Evolutionary conservation across 1,140 invertebrate genomes (phyloP), one percentile per base, ranked within the genome.

Genomic region (Trypoxylus dichotomus): DNA sequence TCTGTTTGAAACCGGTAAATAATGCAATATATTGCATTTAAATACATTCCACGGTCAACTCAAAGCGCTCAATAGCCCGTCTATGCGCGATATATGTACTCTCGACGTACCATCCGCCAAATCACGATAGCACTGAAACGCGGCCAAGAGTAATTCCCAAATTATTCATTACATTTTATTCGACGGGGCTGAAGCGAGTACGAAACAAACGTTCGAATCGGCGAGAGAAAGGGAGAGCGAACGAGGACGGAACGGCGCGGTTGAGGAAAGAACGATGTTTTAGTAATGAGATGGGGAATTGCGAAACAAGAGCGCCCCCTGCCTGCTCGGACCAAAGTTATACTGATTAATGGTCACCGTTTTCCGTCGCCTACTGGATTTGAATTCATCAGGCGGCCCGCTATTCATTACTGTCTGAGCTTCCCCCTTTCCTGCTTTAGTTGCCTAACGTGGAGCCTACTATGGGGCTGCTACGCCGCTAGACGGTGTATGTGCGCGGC

Each of bases 301-400:
- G n/a, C n/a, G 72, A 74, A 74, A 74, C 60, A 43, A 74, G 72
- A 29, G 63, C 27, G 32, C 32, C 32, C 32, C 32, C 32, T 42
- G 72, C 72, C 60, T 24, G 60, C 24, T 54, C 19, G 72, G 72
- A 77, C 80, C 82, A 81, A 83, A 81, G 82, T 81, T 82, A 81
- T 83, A 83, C 82, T 83, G 82, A 83, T 83, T 83, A 80, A 83
- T 83, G 81, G 78, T 74, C 79, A 79, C 76, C 81, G 82, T 83
- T 83, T 81, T 81, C 80, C 79, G 82, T 79, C 81, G 78, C 82
- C 81, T 80, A 78, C 78, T 81, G 78, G 81, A 83, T 83, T 83
- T 82, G 80, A 83, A 80, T 80, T 83, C 82, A 83, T 83, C 82
- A 83, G 78, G 78, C 78, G 76, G 73, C 54, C 60, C 79, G 82